phyloP scores from a whole-genome alignment of 1,140 invertebrate species.

The Diuraphis noxia region DNA sequence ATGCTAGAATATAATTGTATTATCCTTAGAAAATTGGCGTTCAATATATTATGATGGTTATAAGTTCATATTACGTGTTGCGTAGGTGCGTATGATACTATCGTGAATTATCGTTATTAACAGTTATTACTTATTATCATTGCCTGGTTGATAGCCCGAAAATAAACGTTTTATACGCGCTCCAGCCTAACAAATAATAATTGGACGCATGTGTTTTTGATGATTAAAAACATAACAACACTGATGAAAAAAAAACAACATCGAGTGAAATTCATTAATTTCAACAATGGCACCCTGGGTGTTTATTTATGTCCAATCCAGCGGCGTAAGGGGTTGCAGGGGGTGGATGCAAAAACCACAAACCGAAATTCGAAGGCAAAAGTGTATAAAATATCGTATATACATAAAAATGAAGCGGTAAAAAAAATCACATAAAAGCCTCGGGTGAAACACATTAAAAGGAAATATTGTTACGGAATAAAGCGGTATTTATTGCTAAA shows the following conservation, averaged over 20 bases:
- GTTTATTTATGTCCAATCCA: neutral
- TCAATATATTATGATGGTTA: neutral
- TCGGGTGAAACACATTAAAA: constrained; percentile 48
- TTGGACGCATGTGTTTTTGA: neutral
- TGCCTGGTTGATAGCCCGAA: neutral
- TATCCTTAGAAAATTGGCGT: neutral
- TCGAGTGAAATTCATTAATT: neutral
- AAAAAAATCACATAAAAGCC: constrained; percentile 44
- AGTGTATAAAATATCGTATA: neutral
- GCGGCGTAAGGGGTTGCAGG: too few species aligned
- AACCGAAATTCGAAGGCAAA: neutral
- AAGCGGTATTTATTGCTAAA: constrained; percentile 45
- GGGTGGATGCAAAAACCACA: neutral
- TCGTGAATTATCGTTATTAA: neutral
- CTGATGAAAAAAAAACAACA: neutral
- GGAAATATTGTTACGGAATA: constrained; percentile 31
- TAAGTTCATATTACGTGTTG: neutral
- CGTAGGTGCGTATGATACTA: neutral
- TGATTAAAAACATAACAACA: neutral
- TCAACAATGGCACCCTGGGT: neutral
- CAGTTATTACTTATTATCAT: neutral
- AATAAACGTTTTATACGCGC: neutral
- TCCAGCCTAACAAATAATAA: too few species aligned
- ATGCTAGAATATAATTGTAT: neutral
- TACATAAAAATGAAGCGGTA: constrained; percentile 22